Conservation (phyloP, 2,888 invertebrate species). For the Temnothorax unifasciatus region DNA sequence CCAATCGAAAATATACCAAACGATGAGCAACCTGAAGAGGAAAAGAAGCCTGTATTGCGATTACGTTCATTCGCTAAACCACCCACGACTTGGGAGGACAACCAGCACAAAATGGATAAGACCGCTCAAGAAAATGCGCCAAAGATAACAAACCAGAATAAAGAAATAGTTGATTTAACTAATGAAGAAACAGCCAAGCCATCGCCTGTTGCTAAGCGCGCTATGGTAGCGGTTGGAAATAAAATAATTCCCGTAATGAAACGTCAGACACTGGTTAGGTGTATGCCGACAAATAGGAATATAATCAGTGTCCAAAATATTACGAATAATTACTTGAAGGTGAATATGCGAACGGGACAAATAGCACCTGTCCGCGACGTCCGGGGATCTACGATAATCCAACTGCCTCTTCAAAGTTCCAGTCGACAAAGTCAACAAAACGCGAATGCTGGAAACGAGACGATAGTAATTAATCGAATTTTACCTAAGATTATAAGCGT, state of each 20-base stretch:
- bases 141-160: conserved; percentile 2
- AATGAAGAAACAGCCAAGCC: conserved; percentile 17
- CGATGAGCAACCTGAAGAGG: conserved; percentile 30
- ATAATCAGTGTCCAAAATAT: conserved; percentile 67
- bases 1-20: conserved; percentile 23
- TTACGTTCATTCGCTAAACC: conserved; percentile 82
- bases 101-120: conserved; percentile 61
- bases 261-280: conserved; percentile 29
- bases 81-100: conserved; percentile 79
- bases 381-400: conserved; percentile 21
- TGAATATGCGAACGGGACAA: conserved; percentile 32
- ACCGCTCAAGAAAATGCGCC: not conserved
- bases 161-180: conserved; percentile 65
- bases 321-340: conserved; percentile 65
- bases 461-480: not conserved
- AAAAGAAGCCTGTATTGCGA: conserved; percentile 74
- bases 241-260: conserved; percentile 45
- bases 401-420: conserved; percentile 19
- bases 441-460: not conserved
- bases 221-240: conserved; percentile 19
- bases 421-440: conserved; percentile 26
- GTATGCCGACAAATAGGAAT: conserved; percentile 42
- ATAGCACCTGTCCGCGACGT: not conserved
- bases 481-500: conserved; percentile 6
- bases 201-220: not conserved